Evolutionary conservation across 2,113 vertebrate genomes (phyloP), one percentile per base, ranked within the genome.

Genomic region (Apeltes quadracus): DNA sequence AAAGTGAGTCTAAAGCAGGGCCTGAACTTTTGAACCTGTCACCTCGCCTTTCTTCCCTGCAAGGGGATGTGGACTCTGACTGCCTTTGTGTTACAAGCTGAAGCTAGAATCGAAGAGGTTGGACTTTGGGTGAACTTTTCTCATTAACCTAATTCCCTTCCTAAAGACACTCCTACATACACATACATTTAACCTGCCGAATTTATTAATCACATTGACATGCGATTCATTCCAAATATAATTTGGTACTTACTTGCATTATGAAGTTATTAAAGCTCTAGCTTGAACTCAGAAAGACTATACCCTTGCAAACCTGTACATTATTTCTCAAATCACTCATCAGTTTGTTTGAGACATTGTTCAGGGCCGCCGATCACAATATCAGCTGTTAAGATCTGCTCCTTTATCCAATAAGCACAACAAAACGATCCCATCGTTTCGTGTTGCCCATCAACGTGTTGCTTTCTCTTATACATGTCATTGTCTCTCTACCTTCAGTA

Each of bases 121-220:
- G 92, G 91, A 94, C 93, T 94, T 91, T 92, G 71, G 43, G 69
- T 94, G 93, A 94, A 94, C 93, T 93, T 91, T 93, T 91, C 88
- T 92, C 84, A 92, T 94, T 93, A 92, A 85, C 85, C 87, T 70
- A 81, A 69, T 84, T 90, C 77, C 78, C 84, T 76, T 75, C 61
- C 56, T 59, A 83, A 53, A 76, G n/a, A 57, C 59, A 67, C 18
- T 34, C 64, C 7, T 54, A n/a, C 48, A 36, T 32, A 65, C 72
- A 61, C 44, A 66, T 55, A 58, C 56, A 79, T 62, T 70, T 69
- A 29, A 13, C 29, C n/a, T 64, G 36, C 68, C 29, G 54, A 16
- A 44, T 3, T 76, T 43, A 56, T 48, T 34, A 41, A 64, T 34
- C 1, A 55, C 46, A 64, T 16, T 43, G 44, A 63, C 44, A 61